Evolutionary conservation across 2,888 invertebrate genomes (phyloP).

Genomic region (Thera obeliscata): DNA sequence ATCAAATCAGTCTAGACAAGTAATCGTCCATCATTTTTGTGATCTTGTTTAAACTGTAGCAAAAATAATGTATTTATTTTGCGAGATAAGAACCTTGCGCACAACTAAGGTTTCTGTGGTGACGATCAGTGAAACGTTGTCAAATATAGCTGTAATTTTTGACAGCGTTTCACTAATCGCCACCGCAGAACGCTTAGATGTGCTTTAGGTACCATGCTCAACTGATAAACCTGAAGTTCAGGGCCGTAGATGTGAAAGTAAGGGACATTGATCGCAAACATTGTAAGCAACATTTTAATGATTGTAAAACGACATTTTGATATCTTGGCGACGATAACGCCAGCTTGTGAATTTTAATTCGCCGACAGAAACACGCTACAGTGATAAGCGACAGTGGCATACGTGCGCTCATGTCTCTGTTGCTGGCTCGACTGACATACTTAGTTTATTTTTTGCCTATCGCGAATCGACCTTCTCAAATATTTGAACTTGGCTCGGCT

Average conservation of each 20-base stretch:
- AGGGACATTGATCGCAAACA: conserved; percentile 45
- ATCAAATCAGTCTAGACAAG: conserved; percentile 37
- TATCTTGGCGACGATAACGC: conserved; percentile 47
- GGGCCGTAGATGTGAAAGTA: conserved; percentile 37
- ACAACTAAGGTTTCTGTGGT: too few relatives aligned
- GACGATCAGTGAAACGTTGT: too few relatives aligned
- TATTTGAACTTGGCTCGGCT: conserved; percentile 66
- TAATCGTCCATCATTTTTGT: conserved; percentile 33
- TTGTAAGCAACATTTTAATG: conserved; percentile 35
- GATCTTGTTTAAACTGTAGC: conserved; percentile 33
- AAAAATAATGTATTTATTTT: conserved; percentile 34
- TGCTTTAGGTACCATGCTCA: conserved; percentile 25
- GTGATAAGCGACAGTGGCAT: conserved; percentile 45
- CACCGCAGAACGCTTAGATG: too few relatives aligned
- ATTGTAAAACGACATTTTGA: conserved; percentile 29
- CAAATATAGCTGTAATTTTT: too few relatives aligned
- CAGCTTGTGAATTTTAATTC: conserved; percentile 50
- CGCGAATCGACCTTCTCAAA: conserved; percentile 66
- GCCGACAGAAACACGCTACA: conserved; percentile 39
- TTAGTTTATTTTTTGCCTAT: conserved; percentile 58
- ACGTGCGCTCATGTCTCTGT: conserved; percentile 48
- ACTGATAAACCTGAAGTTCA: conserved; percentile 42
- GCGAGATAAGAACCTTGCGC: conserved; percentile 15
- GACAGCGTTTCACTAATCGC: too few relatives aligned
- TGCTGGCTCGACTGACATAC: conserved; percentile 61